Base-by-base conservation (phyloP, 2,888 invertebrate genomes). In the Nineta flava region DNA sequence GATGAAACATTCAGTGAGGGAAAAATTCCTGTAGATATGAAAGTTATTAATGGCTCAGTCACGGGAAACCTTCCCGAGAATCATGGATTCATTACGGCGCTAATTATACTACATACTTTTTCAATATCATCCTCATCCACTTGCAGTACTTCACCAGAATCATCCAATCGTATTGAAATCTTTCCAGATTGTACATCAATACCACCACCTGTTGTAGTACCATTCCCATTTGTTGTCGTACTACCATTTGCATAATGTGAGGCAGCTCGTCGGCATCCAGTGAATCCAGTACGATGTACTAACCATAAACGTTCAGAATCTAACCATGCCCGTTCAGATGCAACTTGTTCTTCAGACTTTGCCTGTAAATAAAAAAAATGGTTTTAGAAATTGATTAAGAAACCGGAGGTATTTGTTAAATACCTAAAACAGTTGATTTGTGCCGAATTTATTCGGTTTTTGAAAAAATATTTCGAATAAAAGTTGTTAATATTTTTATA, bases 121-220 rank as follows among this genome's bases (percentile, higher is more conserved):
- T 96, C 96, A 56, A 96, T 75, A 62, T 96, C 95, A 67, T 95
- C 95, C 67, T 95, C 93, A 64, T 95, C 94, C 19, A 96, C 94
- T 50, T 81, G 79, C 52, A 94, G 71, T 56, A 81, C 74, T 62
- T 93, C 90, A 5, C 84, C 88, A 51, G 83, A 86, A 58, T 83
- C 80, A 58, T 90, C 77, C 51, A 95, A 74, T 48, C 82, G 75
- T 48, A 94, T 83, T 53, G 74, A 76, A 47, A 87, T 73, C 58
- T 87, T 81, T 47, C 80, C 80, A 0, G 75, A 67, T 54, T 79
- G 70, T 32, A 64, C n/a, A 32, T 31, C 31, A 16, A 13, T 10
- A 13, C 48, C 63, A 58, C 65, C 74, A 26, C 7, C 19, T 12
- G 63, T 61, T 50, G 38, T 9, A 6, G 47, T 26, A 47, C 46